Evolutionary conservation across 2,888 invertebrate genomes (phyloP).

Genomic region (Selenia dentaria): DNA sequence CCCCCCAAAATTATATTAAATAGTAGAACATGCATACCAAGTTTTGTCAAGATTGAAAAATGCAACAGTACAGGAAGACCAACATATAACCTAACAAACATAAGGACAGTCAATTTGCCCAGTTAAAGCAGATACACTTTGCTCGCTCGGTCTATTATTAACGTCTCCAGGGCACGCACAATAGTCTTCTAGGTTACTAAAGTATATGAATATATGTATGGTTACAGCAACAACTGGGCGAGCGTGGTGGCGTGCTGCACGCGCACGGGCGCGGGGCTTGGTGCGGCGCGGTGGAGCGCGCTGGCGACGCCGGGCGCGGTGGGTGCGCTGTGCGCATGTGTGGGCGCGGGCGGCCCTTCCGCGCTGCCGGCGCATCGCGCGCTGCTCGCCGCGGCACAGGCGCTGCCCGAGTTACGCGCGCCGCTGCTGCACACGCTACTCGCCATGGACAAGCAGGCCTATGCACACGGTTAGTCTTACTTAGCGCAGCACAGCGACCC

Average conservation of each 20-base stretch:
- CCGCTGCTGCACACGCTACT: constrained; percentile 57
- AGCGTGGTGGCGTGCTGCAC: constrained; percentile 92
- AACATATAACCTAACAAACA: too few relatives aligned
- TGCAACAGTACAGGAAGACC: too few relatives aligned
- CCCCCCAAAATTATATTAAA: too few relatives aligned
- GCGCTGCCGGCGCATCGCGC: constrained; percentile 47
- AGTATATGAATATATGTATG: background rate
- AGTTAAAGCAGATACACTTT: too few relatives aligned
- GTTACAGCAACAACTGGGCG: constrained; percentile 91
- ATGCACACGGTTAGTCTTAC: constrained; percentile 62
- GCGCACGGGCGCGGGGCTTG: constrained; percentile 55
- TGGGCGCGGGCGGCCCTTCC: constrained; percentile 26
- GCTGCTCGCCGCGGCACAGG: constrained; percentile 35
- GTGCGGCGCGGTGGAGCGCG: constrained; percentile 54
- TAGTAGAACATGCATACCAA: too few relatives aligned
- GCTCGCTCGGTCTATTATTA: too few relatives aligned
- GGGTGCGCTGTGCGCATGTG: constrained; percentile 48
- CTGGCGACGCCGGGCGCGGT: constrained; percentile 45
- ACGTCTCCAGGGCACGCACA: too few relatives aligned
- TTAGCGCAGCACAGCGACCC: too few relatives aligned
- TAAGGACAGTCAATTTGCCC: too few relatives aligned
- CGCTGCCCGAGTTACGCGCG: constrained; percentile 49
- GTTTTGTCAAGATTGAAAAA: too few relatives aligned
- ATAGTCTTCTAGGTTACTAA: too few relatives aligned
- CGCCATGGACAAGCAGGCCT: constrained; percentile 64